A percentile compares a stretch with the other conserved stretches of the same genome.
Conservation (phyloP, 2,888 invertebrate species). For the Drosophila nr. perissopoda region DNA sequence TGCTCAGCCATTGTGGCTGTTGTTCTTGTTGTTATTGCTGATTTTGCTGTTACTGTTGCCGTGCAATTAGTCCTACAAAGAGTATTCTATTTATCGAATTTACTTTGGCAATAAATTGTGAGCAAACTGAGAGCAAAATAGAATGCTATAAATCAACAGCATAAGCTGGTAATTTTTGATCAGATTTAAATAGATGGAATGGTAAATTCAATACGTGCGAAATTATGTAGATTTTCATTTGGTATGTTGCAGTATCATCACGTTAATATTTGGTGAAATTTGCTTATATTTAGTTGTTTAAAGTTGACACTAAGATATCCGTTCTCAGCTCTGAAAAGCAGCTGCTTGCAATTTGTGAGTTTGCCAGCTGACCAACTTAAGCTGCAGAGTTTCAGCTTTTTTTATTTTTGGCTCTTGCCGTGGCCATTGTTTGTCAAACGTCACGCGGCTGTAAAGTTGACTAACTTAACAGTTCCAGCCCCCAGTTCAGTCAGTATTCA, state of each 20-base stretch:
- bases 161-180: neutral
- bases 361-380: slow-evolving; percentile 48
- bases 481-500: slow-evolving; percentile 27
- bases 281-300: neutral
- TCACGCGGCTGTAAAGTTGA: slow-evolving; percentile 68
- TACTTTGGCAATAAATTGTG: neutral
- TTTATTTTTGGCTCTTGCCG: slow-evolving; percentile 33
- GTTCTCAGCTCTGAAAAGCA: slow-evolving; percentile 28
- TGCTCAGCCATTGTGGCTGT: slow-evolving; percentile 9
- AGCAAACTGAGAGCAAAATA: neutral
- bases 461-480: slow-evolving; percentile 61
- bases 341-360: slow-evolving; percentile 49
- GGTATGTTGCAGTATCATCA: neutral
- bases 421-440: slow-evolving; percentile 74
- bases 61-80: slow-evolving; percentile 31
- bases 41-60: slow-evolving; percentile 23
- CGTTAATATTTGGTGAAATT: neutral
- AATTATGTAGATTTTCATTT: neutral
- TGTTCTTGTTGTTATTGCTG: neutral
- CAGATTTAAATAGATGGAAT: neutral
- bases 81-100: slow-evolving; percentile 11
- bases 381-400: slow-evolving; percentile 22
- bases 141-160: neutral
- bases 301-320: slow-evolving; percentile 5
- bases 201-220: neutral